phyloP scores from a whole-genome alignment of 2,888 invertebrate species.

The Agrilus biguttatus region DNA sequence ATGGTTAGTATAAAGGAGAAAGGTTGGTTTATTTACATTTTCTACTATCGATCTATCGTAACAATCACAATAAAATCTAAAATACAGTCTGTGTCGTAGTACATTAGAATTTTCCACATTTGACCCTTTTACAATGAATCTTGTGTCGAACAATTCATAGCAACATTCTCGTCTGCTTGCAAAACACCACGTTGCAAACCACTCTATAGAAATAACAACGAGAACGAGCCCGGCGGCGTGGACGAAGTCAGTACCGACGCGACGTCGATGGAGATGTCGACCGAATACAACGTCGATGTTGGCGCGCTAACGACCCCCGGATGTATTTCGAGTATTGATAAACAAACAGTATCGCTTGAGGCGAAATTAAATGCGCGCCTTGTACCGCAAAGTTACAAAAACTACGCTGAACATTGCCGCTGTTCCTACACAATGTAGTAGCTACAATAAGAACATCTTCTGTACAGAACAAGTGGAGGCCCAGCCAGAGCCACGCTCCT shows the following conservation, averaged over 20 bases:
- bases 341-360: conserved; percentile 21
- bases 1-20: too few species aligned
- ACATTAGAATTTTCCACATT: too few species aligned
- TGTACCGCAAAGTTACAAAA: conserved; percentile 22
- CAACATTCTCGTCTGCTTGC: too few species aligned
- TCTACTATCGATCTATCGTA: too few species aligned
- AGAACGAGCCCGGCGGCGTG: conserved; percentile 5
- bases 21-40: too few species aligned
- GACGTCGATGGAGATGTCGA: conserved; percentile 1
- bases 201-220: neutral
- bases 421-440: conserved; percentile 26
- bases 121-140: too few species aligned
- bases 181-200: too few species aligned
- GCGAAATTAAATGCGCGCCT: conserved; percentile 25
- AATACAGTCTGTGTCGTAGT: too few species aligned
- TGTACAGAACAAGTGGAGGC: conserved; percentile 15
- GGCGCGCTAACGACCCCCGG: conserved; percentile 20
- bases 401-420: conserved; percentile 18
- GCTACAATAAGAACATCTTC: conserved; percentile 28
- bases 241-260: neutral
- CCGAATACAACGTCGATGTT: neutral
- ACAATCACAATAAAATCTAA: too few species aligned
- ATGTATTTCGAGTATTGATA: conserved; percentile 23
- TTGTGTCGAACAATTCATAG: too few species aligned
- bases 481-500: too few species aligned